phyloP scores from a whole-genome alignment of 1,140 invertebrate species.

The Sitobion miscanthi region DNA sequence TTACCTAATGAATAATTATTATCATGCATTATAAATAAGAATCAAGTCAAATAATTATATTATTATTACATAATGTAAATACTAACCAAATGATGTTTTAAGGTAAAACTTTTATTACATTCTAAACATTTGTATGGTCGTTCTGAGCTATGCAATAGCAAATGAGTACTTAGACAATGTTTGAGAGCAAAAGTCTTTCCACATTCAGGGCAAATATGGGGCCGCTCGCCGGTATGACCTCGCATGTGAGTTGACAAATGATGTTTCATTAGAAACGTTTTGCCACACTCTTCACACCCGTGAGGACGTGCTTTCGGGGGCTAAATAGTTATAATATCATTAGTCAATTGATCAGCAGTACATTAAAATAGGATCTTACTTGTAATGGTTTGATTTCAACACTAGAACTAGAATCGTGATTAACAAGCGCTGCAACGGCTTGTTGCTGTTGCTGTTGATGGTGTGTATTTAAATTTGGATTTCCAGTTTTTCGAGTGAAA shows the following conservation, averaged over 20 bases:
- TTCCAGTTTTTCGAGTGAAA: slow-evolving; percentile 59
- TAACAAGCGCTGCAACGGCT: slow-evolving; percentile 20
- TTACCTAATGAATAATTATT: slow-evolving; percentile 59
- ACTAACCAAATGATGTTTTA: slow-evolving; percentile 67
- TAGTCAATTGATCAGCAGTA: neutral
- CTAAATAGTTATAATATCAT: neutral
- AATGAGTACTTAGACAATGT: slow-evolving; percentile 80
- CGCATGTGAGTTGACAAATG: slow-evolving; percentile 80
- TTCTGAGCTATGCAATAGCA: slow-evolving; percentile 79
- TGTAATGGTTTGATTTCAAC: slow-evolving; percentile 48
- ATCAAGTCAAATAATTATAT: neutral
- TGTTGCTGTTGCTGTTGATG: slow-evolving; percentile 54
- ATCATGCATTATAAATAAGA: neutral
- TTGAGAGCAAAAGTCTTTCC: slow-evolving; percentile 86
- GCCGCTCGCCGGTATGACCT: slow-evolving; percentile 73
- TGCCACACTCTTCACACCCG: slow-evolving; percentile 80
- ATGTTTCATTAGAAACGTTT: slow-evolving; percentile 81
- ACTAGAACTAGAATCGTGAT: slow-evolving; percentile 49
- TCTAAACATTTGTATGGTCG: slow-evolving; percentile 81
- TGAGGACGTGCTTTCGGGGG: slow-evolving; percentile 75
- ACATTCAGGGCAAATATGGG: slow-evolving; percentile 82
- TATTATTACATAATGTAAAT: neutral
- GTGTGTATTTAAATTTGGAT: slow-evolving; percentile 40
- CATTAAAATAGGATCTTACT: neutral
- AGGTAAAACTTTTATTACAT: slow-evolving; percentile 85